These are phyloP conservation scores for Enteromius radiatus DNA, from an alignment of 2,797 vertebrate species.

Conservation along the genomic window DNA sequence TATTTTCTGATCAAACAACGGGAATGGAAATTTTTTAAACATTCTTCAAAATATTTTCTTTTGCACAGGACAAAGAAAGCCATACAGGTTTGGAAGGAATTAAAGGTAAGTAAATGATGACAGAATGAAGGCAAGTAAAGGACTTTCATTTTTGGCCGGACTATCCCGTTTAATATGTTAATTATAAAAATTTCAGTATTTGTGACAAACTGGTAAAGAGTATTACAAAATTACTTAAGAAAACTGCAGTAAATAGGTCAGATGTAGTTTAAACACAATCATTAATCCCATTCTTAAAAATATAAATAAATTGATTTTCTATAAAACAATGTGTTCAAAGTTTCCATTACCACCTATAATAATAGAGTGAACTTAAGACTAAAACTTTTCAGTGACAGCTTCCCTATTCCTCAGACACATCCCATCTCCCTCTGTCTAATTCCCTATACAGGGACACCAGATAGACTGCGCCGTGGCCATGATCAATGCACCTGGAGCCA, in stretches of 20 bases:
- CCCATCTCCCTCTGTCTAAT: not conserved
- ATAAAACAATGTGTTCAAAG: not conserved
- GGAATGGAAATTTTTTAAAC: not conserved
- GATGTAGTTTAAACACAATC: not conserved
- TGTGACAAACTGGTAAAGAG: not conserved
- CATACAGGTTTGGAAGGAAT: not conserved
- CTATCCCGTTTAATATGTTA: not conserved
- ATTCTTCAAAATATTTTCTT: not conserved
- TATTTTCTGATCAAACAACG: not conserved
- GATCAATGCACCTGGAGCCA: constrained; percentile 61
- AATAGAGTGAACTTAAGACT: constrained; percentile 33
- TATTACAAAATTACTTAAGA: not conserved
- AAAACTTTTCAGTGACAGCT: constrained; percentile 45
- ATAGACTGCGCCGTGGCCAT: constrained; percentile 28
- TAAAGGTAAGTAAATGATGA: not conserved
- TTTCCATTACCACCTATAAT: constrained; percentile 14
- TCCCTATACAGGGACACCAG: constrained; percentile 21
- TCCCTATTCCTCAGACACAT: constrained; percentile 27
- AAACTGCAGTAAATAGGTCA: not conserved
- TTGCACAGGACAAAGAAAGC: not conserved
- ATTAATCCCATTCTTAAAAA: not conserved
- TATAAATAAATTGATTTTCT: not conserved
- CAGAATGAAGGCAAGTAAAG: not conserved
- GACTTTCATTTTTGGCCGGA: not conserved
- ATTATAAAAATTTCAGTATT: not conserved